Conservation (phyloP, 2,888 invertebrate genomes). For the Megalurothrips usitatus region DNA sequence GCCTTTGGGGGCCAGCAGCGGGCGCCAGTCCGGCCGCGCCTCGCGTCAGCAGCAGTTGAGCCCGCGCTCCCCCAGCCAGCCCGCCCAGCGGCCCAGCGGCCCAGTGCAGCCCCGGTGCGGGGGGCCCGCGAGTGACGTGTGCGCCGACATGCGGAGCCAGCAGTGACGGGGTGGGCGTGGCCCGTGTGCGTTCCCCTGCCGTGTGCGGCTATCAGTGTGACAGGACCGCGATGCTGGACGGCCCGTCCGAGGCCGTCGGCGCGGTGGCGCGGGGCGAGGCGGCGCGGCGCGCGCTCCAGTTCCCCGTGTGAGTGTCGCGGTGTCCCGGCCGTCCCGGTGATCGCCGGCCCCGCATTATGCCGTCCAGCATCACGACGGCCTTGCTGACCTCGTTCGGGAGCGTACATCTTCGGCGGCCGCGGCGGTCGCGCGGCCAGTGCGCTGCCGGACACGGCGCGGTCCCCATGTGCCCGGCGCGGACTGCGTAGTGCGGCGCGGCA, state of each 20-base stretch:
- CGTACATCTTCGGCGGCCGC: not conserved
- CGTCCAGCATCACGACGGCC: not conserved
- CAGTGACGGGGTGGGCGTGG: not conserved
- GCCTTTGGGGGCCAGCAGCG: not conserved
- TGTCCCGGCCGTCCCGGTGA: not conserved
- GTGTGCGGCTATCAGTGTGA: not conserved
- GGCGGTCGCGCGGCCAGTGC: constrained; percentile 10
- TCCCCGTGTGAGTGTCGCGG: constrained; percentile 1
- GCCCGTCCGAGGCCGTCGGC: not conserved
- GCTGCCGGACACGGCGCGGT: not conserved
- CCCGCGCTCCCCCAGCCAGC: not conserved
- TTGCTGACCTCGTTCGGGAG: constrained; percentile 10
- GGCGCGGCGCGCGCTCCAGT: not conserved
- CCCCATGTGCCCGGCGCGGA: not conserved
- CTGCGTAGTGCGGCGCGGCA: not conserved
- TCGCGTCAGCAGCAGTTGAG: not conserved
- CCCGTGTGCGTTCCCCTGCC: not conserved
- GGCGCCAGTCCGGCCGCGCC: not conserved
- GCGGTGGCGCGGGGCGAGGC: not conserved
- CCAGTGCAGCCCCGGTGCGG: not conserved
- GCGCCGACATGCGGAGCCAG: not conserved
- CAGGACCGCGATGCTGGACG: not conserved
- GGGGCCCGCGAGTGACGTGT: not conserved
- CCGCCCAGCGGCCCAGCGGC: not conserved
- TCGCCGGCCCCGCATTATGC: not conserved